phyloP scores from a whole-genome alignment of 2,113 vertebrate genomes.

The Seriola dumerili region DNA sequence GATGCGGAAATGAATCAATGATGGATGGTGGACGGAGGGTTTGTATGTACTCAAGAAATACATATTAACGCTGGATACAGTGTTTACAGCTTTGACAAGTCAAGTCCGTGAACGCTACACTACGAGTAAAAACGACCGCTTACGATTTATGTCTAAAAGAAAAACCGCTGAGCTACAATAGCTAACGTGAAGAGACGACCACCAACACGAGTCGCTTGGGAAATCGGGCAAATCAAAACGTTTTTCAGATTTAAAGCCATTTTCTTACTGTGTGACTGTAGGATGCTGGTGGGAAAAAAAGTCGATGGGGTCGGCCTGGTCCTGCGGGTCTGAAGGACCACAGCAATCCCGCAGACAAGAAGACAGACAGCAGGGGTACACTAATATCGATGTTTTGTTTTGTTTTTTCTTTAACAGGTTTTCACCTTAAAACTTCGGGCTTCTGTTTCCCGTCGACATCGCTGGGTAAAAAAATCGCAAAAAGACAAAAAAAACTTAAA shows the following conservation, averaged over 20 bases:
- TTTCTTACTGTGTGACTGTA: constrained; percentile 62
- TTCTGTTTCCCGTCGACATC: background rate
- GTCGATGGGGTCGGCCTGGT: constrained; percentile 67
- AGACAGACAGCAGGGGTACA: background rate
- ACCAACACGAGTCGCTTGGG: background rate
- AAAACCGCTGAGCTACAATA: background rate
- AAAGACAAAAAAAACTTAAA: background rate
- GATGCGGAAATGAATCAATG: constrained; percentile 28
- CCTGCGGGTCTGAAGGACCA: constrained; percentile 58
- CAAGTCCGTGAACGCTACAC: background rate
- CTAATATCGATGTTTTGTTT: background rate
- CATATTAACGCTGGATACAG: background rate
- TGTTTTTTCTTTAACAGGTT: background rate
- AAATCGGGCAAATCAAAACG: background rate
- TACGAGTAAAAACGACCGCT: background rate
- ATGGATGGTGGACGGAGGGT: background rate
- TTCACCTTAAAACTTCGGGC: background rate
- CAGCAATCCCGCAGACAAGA: constrained; percentile 41
- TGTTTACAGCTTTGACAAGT: too few species aligned
- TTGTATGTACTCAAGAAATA: background rate
- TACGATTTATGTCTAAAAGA: background rate
- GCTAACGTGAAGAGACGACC: background rate
- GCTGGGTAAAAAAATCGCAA: background rate
- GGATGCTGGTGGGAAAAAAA: constrained; percentile 51
- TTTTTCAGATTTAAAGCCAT: rapidly evolving